Conservation (phyloP, 2,888 invertebrate species). For the Temnothorax rugatulus region DNA sequence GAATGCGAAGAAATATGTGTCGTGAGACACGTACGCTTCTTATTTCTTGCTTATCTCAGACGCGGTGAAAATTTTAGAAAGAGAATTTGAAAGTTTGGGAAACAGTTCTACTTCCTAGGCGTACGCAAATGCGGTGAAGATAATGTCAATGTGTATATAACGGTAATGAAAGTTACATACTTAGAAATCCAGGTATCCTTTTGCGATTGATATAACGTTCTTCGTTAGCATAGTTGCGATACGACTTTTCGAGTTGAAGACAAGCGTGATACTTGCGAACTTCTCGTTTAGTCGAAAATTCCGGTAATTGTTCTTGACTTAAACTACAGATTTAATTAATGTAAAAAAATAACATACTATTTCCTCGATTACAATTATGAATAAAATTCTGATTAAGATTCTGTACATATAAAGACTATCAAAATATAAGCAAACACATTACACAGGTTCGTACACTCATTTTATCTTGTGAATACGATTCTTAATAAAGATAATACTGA, state of each 20-base stretch:
- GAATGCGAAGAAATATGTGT: not conserved
- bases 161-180: slow-evolving; percentile 20
- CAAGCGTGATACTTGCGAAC: slow-evolving; percentile 1
- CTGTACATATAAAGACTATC: not conserved
- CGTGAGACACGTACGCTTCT: not conserved
- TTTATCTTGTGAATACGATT: not conserved
- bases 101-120: slow-evolving; percentile 1
- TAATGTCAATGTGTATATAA: slow-evolving; percentile 42
- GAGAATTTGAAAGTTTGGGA: slow-evolving; percentile 35
- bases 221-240: slow-evolving; percentile 19
- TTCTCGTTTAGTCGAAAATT: not conserved
- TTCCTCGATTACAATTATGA: not conserved
- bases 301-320: not conserved
- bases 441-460: not conserved
- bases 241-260: not conserved
- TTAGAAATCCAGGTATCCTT: slow-evolving; percentile 25
- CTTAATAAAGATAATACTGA: not conserved
- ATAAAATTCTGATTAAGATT: not conserved
- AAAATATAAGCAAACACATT: not conserved
- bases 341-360: slow-evolving; percentile 8
- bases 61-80: slow-evolving; percentile 27
- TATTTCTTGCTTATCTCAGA: slow-evolving; percentile 12
- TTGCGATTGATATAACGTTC: slow-evolving; percentile 33
- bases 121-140: slow-evolving; percentile 23
- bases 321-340: not conserved